A percentile compares a stretch with the other conserved stretches of the same genome.
These are phyloP conservation scores for Lipophrys pholis DNA, from an alignment of 2,113 vertebrate species.

Conservation along the genomic window DNA sequence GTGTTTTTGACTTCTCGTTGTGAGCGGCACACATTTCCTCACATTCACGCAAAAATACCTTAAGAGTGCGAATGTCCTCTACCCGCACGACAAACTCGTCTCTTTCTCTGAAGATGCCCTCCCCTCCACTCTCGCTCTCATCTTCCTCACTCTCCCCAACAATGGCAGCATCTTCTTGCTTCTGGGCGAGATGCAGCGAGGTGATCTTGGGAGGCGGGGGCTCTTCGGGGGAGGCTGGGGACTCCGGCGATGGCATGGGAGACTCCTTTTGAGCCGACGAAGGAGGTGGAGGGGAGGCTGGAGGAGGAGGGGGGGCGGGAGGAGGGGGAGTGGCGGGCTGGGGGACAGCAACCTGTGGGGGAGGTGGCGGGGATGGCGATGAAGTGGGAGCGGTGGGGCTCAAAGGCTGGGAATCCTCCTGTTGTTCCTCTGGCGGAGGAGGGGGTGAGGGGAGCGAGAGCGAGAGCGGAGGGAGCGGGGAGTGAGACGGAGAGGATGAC, in stretches of 20 bases:
- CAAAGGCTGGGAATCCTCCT: constrained; percentile 55
- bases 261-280: constrained; percentile 60
- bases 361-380: constrained; percentile 47
- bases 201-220: constrained; percentile 79
- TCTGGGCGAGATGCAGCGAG: constrained; percentile 91
- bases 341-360: constrained; percentile 30
- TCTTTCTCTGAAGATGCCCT: constrained; percentile 92
- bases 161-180: constrained; percentile 91
- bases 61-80: constrained; percentile 90
- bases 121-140: constrained; percentile 90
- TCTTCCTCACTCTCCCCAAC: constrained; percentile 92
- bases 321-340: constrained; percentile 58
- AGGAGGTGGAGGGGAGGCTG: constrained; percentile 52
- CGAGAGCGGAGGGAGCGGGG: constrained; percentile 73
- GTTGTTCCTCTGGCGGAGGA: constrained; percentile 77
- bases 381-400: constrained; percentile 62
- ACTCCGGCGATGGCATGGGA: constrained; percentile 72
- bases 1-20: no score
- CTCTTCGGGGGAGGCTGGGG: constrained; percentile 79
- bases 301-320: constrained; percentile 21
- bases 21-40: no score
- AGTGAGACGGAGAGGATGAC: constrained; percentile 69
- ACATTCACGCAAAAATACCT: constrained; percentile 75
- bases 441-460: constrained; percentile 73
- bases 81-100: constrained; percentile 94